Base-by-base conservation (phyloP, 2,113 vertebrate species). In the Eidolon helvum region DNA sequence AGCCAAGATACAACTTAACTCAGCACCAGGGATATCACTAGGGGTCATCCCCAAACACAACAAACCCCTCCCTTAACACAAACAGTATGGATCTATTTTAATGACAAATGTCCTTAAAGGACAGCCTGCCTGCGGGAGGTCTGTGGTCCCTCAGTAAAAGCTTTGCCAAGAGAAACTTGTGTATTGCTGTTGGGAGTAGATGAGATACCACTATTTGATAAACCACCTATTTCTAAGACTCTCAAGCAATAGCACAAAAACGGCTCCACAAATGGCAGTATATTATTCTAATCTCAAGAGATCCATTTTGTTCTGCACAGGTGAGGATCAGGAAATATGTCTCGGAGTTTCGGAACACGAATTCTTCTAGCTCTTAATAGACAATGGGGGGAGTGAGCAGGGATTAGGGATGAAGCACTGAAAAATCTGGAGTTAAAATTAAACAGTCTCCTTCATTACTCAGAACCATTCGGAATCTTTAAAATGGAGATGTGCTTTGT, bases 31-130 rank as follows among this genome's bases (percentile, higher is more conserved):
- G 72, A 7, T 55, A 83, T 95, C 85, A 96, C 96, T 40, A 94
- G 35, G 84, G 83, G 55, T 94, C 93, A 91, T 95, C 71, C 35
- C 55, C 50, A 40, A 94, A 96, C 90, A 96, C 90, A 97, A 96
- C 96, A 97, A 88, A 82, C 33, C n/a, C 87, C 61, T 91, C 95
- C 96, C 90, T 82, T 45, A 92, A 97, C 15, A 74, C 90, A 86
- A 92, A 95, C 68, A 94, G 30, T 12, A 45, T 0, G 55, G 75
- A 53, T 57, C 72, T 66, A 65, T 35, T 90, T 80, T 66, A n/a
- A 87, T 55, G 43, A 63, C 55, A 43, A 85, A 45, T 48, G 40
- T 38, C 65, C 63, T 24, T 43, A 66, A 86, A 91, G 74, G 83
- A 40, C n/a, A 74, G 84, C 50, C 48, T 50, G 50, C 21, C 59